Evolutionary conservation across 2,113 vertebrate species (phyloP).

Genomic region (Micronisus gabar): DNA sequence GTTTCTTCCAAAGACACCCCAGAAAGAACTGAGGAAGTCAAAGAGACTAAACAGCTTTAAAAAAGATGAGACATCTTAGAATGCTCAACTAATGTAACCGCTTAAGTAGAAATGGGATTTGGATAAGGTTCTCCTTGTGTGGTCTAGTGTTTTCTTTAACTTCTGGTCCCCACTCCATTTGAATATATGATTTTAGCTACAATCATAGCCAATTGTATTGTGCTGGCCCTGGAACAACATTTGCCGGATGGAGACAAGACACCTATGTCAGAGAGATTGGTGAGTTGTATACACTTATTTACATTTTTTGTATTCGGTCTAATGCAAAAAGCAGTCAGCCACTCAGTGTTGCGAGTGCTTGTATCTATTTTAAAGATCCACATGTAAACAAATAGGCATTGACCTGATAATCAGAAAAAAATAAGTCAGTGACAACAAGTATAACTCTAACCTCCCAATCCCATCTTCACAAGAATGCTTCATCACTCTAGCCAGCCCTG

Average conservation of each 20-base stretch:
- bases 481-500: slow-evolving; percentile 23
- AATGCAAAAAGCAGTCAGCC: background rate
- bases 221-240: slow-evolving; percentile 94
- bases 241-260: slow-evolving; percentile 93
- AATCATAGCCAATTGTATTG: slow-evolving; percentile 98
- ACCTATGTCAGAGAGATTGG: slow-evolving; percentile 94
- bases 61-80: background rate
- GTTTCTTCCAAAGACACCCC: background rate
- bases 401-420: background rate
- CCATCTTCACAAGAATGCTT: background rate
- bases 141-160: slow-evolving; percentile 76
- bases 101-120: background rate
- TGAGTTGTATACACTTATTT: slow-evolving; percentile 72
- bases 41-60: background rate
- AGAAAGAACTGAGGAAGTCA: background rate
- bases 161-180: slow-evolving; percentile 82
- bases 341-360: background rate
- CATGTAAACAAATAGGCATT: background rate
- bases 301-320: background rate
- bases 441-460: background rate
- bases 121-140: background rate
- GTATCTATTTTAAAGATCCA: background rate
- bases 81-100: background rate
- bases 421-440: background rate
- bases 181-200: slow-evolving; percentile 98